These are phyloP conservation scores for Orius laevigatus DNA, from an alignment of 1,140 invertebrate genomes.

Conservation along the genomic window DNA sequence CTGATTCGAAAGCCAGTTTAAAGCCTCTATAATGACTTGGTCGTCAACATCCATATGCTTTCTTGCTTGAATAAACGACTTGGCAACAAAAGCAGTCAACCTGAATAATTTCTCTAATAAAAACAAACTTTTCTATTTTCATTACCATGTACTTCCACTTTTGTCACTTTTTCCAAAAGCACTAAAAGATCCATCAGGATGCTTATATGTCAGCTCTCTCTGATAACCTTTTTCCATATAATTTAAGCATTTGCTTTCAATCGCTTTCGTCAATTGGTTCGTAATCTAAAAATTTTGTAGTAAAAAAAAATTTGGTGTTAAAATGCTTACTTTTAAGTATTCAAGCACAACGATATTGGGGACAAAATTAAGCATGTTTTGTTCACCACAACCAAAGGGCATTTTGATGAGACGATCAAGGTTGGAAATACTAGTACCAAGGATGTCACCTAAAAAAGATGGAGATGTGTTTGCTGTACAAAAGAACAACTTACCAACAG, in stretches of 20 bases:
- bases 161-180: constrained; percentile 71
- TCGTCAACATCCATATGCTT: constrained; percentile 65
- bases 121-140: constrained; percentile 10
- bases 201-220: constrained; percentile 75
- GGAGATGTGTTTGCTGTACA: no score
- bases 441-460: constrained; percentile 40
- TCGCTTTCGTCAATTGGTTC: constrained; percentile 39
- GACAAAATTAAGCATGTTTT: constrained; percentile 87
- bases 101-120: constrained; percentile 26
- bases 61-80: constrained; percentile 72
- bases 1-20: constrained; percentile 60
- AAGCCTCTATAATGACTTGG: constrained; percentile 48
- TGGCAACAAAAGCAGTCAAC: constrained; percentile 85
- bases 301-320: not conserved
- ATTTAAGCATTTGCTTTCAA: constrained; percentile 55
- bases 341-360: constrained; percentile 75
- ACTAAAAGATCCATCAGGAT: constrained; percentile 85
- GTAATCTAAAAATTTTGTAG: constrained; percentile 30
- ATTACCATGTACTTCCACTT: constrained; percentile 77
- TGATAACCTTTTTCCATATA: constrained; percentile 82
- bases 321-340: constrained; percentile 44
- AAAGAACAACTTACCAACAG: constrained; percentile 33
- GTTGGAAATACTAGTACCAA: constrained; percentile 58
- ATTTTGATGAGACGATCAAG: constrained; percentile 57
- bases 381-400: constrained; percentile 85